phyloP scores from a whole-genome alignment of 35 echinoderm and acorn worm genomes.

The Heliocidaris tuberculata region DNA sequence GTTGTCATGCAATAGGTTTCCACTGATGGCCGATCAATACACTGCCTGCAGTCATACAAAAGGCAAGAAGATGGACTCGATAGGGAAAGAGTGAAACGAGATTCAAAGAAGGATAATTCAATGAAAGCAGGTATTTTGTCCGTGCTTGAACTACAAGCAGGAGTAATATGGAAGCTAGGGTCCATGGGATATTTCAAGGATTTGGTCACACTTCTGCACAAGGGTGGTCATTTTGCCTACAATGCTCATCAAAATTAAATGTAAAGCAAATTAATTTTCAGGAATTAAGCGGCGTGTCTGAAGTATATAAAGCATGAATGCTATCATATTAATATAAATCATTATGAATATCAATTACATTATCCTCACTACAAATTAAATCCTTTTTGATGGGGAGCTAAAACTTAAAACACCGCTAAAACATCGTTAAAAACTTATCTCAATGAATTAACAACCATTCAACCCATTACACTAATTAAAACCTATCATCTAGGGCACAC shows the following conservation, averaged over 20 bases:
- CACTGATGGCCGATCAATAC: slow-evolving; percentile 15
- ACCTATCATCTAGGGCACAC: not conserved
- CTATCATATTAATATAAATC: not conserved
- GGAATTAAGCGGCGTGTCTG: too few species aligned
- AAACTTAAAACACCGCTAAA: not conserved
- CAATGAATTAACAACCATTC: not conserved
- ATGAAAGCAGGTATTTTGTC: not conserved
- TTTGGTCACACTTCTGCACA: not conserved
- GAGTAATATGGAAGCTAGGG: not conserved
- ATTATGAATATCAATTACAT: not conserved
- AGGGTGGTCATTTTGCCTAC: not conserved
- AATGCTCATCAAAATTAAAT: not conserved
- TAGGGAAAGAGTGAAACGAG: not conserved
- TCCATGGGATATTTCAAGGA: not conserved
- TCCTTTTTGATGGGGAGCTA: not conserved
- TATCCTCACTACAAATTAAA: not conserved
- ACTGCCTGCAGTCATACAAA: not conserved
- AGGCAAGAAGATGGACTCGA: not conserved
- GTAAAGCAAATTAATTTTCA: not conserved
- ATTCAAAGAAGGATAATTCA: not conserved
- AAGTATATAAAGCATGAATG: not conserved
- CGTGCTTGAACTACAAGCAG: not conserved
- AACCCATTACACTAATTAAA: not conserved
- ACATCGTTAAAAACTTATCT: not conserved
- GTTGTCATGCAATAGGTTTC: slow-evolving; percentile 11